phyloP scores from a whole-genome alignment of 30 jellyfish, hydroid and myxozoan genomes.

The Pseudorhiza aurosa region DNA sequence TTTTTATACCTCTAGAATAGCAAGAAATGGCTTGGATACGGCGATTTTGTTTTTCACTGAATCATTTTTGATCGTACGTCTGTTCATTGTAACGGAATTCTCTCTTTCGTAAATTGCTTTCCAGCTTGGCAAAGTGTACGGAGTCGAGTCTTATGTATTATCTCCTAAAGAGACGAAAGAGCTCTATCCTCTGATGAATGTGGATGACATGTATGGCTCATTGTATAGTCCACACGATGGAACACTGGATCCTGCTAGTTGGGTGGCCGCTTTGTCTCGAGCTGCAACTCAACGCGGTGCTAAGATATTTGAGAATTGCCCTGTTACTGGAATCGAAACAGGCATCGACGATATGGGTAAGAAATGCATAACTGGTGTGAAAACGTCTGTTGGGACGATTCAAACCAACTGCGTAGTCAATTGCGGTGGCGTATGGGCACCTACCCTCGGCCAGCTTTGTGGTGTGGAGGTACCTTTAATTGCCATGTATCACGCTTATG shows the following conservation, averaged over 20 bases:
- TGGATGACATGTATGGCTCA: slow-evolving; percentile 87
- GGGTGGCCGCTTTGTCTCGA: slow-evolving; percentile 91
- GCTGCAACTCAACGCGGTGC: slow-evolving; percentile 95
- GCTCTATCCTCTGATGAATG: slow-evolving; percentile 90
- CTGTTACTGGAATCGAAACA: slow-evolving; percentile 83
- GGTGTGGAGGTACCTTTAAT: slow-evolving; percentile 87
- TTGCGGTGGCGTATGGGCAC: slow-evolving; percentile 98
- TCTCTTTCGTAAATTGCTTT: background rate
- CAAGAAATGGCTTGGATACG: too few species aligned
- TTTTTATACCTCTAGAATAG: too few species aligned
- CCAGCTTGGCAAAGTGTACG: slow-evolving; percentile 95
- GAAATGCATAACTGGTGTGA: slow-evolving; percentile 65
- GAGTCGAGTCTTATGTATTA: slow-evolving; percentile 85
- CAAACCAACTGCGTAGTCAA: slow-evolving; percentile 86
- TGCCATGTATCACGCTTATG: slow-evolving; percentile 97
- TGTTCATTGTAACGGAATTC: background rate
- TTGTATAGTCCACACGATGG: slow-evolving; percentile 99
- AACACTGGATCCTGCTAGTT: slow-evolving; percentile 95
- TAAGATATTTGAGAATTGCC: slow-evolving; percentile 79
- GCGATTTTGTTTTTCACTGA: too few species aligned
- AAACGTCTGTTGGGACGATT: slow-evolving; percentile 73
- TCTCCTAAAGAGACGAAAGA: slow-evolving; percentile 85
- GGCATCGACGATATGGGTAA: slow-evolving; percentile 72
- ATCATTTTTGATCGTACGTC: too few species aligned
- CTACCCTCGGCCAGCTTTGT: slow-evolving; percentile 78